phyloP scores from a whole-genome alignment of 2,797 vertebrate genomes.

The Clarias platycephalus region DNA sequence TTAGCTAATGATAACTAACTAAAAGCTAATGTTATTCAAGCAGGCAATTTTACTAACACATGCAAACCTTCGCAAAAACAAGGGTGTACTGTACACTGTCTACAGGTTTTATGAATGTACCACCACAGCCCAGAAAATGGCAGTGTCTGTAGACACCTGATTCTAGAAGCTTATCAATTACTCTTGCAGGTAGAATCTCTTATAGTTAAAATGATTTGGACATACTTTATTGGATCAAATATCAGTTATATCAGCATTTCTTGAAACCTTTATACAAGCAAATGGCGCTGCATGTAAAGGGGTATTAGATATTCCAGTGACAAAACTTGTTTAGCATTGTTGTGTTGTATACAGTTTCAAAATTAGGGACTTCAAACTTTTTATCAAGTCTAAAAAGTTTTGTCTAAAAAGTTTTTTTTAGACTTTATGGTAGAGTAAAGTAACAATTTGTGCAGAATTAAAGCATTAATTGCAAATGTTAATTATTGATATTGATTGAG shows the following conservation, averaged over 20 bases:
- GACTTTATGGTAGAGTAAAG: too few species aligned
- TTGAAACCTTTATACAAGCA: neutral
- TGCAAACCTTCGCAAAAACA: neutral
- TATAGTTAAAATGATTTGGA: neutral
- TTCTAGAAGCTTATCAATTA: neutral
- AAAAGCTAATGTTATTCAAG: neutral
- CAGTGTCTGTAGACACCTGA: neutral
- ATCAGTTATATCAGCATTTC: neutral
- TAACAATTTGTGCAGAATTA: neutral
- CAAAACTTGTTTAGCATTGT: neutral
- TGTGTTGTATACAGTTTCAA: neutral
- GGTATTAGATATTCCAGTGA: neutral
- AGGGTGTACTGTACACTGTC: neutral
- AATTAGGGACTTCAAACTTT: neutral
- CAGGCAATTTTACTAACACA: neutral
- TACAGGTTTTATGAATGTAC: neutral
- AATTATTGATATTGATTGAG: neutral
- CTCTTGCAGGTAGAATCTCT: neutral
- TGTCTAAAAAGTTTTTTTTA: too few species aligned
- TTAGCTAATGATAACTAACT: neutral
- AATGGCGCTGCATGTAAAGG: neutral
- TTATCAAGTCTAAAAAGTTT: neutral
- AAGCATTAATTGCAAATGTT: neutral
- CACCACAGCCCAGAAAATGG: neutral
- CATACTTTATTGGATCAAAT: neutral